Evolutionary conservation across 2,113 vertebrate genomes (phyloP), one percentile per base, ranked within the genome.

Genomic region (Potamarius usumacintae): DNA sequence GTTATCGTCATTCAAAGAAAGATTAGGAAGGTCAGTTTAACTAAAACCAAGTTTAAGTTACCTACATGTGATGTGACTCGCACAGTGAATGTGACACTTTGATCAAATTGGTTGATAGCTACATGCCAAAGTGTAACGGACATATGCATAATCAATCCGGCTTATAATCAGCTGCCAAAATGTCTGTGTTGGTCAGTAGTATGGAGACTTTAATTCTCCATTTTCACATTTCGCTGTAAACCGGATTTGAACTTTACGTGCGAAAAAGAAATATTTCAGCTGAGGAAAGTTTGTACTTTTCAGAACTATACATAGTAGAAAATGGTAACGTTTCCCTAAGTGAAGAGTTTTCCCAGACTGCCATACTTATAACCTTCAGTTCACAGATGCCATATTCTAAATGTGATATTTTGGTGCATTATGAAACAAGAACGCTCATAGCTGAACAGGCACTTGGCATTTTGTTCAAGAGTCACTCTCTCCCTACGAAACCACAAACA

Each of bases 401-500:
- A 71, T 84, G 27, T 53, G 53, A 14, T 84, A 63, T 65, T 74
- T 67, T 30, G 67, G 22, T 52, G 48, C 48, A 78, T 85, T 85
- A 79, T 85, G 30, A 85, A 86, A 76, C 55, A 77, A 67, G 12
- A 55, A 65, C 62, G 22, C 34, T 85, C 6, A 17, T 55, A 25
- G 55, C 52, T 27, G 80, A 42, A 60, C 20, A 50, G 20, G 30
- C 48, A 69, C 74, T 88, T 88, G 88, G 88, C 88, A 87, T 88
- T 87, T 86, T 84, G 63, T 79, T 88, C 55, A 77, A 15, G 86
- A 86, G 86, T 90, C 84, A 83, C 86, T 82, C 18, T 83, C 84
- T 89, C 80, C 17, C 84, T 71, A 53, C 27, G 71, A 85, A 82
- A 60, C 84, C 72, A 76, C 50, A 72, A 80, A 83, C 57, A 83